phyloP scores from a whole-genome alignment of 2,888 invertebrate genomes.

The Pheosia tremula region DNA sequence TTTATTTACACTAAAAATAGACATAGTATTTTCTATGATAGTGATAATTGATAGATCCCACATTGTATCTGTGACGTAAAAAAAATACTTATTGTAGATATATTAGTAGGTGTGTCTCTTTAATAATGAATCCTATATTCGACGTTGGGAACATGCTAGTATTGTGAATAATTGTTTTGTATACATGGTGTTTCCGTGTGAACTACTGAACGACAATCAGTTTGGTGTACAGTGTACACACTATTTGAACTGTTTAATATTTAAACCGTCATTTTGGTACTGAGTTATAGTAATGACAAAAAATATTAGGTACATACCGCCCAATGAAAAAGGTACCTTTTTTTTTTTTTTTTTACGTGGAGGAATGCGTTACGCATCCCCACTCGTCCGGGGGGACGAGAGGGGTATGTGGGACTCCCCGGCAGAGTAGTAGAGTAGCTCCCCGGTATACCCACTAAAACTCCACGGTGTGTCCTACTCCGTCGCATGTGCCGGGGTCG shows the following conservation, averaged over 20 bases:
- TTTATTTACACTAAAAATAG: no score
- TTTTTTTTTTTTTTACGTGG: no score
- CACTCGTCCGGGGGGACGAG: no score
- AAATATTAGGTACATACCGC: neutral
- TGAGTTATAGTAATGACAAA: neutral
- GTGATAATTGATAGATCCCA: neutral
- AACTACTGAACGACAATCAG: conserved; percentile 1
- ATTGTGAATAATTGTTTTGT: neutral
- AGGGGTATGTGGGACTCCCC: no score
- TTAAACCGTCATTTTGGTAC: neutral
- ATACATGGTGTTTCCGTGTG: neutral
- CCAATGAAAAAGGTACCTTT: no score
- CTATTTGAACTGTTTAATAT: neutral
- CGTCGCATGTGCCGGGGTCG: no score
- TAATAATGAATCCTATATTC: neutral
- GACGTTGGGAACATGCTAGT: neutral
- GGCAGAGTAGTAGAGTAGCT: no score
- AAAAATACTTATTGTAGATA: no score
- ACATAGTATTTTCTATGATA: no score
- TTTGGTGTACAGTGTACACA: neutral
- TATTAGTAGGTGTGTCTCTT: neutral
- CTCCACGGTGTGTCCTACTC: no score
- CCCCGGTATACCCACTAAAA: no score
- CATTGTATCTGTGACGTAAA: neutral
- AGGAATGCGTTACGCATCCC: no score